Base-by-base conservation (phyloP, 2,113 vertebrate genomes). In the Seriola rivoliana region DNA sequence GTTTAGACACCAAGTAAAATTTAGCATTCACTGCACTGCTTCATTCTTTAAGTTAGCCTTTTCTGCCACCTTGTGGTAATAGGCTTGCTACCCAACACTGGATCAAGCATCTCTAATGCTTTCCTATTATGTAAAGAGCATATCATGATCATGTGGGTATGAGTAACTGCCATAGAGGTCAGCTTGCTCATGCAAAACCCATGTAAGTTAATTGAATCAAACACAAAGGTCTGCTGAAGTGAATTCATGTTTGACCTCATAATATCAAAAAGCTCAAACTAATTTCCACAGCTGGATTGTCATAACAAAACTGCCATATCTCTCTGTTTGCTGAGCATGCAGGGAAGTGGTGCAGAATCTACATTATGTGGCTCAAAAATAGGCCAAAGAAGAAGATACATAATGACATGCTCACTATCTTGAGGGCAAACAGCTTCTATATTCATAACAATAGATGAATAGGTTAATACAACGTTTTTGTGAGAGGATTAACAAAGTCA, bases 61-160 rank as follows among this genome's bases (percentile, higher is more conserved):
- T 19, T 59, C 16, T n/a, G 72, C 84, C 91, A 72, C 79, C 88
- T 75, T 78, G 89, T 92, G 90, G 84, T 60, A 12, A 3, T 12
- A 9, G 71, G 46, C 48, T 29, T 19, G 19, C 14, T 25, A 40
- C 50, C 25, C 3, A 64, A 21, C 13, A 34, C 5, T 17, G 65
- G 13, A 55, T 29, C 4, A 48, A 52, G 50, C 25, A n/a, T 70
- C 69, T 71, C 71, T 25, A 36, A 55, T 21, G n/a, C 23, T 52
- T 12, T 52, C 7, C n/a, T 21, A 16, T 78, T 87, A 91, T 57
- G 11, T 66, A 90, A 84, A 67, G 52, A 17, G 0, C 25, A 68
- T 58, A 55, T 42, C 10, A 42, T 67, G 32, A 84, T 78, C 65
- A 71, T 48, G 19, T 79, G 62, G 8, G 42, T 32, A 40, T 44